A percentile compares a stretch with the other conserved stretches of the same genome.
phyloP scores from a whole-genome alignment of 2,888 invertebrate species.

The Sinodicranocentrus sp. region DNA sequence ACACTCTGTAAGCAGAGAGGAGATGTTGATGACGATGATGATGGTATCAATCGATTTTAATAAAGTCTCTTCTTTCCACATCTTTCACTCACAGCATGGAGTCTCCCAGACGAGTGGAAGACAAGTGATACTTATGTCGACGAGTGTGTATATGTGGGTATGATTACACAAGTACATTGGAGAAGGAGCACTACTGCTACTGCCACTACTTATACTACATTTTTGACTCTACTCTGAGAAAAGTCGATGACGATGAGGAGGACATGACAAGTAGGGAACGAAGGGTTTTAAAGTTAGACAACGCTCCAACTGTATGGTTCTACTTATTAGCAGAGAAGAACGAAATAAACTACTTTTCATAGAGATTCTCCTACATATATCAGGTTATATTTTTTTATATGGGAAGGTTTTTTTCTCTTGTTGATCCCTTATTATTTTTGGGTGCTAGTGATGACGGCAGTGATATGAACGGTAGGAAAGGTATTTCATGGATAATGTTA shows the following conservation, averaged over 20 bases:
- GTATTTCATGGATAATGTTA: background rate
- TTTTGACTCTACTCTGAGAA: constrained; percentile 2
- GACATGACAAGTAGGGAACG: constrained; percentile 22
- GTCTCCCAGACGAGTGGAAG: constrained; percentile 69
- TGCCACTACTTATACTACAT: background rate
- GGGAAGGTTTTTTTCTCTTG: background rate
- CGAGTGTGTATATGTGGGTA: constrained; percentile 53
- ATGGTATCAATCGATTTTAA: constrained; percentile 69
- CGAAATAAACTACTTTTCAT: background rate
- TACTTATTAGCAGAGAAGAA: constrained; percentile 18
- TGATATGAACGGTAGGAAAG: constrained; percentile 4
- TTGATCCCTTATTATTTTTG: constrained; percentile 20
- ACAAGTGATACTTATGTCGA: constrained; percentile 69
- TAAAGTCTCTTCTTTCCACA: constrained; percentile 68
- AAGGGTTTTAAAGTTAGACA: constrained; percentile 19
- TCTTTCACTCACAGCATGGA: constrained; percentile 68
- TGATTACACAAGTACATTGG: constrained; percentile 23
- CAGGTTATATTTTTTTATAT: constrained; percentile 9
- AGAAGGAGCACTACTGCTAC: background rate
- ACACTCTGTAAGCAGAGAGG: constrained; percentile 9
- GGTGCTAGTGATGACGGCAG: background rate
- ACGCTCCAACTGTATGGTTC: background rate
- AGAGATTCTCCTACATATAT: background rate
- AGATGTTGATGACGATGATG: constrained; percentile 54
- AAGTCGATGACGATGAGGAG: constrained; percentile 11